Evolutionary conservation across 2,888 invertebrate species (phyloP), one percentile per base, ranked within the genome.

Genomic region (Tetropium fuscum): DNA sequence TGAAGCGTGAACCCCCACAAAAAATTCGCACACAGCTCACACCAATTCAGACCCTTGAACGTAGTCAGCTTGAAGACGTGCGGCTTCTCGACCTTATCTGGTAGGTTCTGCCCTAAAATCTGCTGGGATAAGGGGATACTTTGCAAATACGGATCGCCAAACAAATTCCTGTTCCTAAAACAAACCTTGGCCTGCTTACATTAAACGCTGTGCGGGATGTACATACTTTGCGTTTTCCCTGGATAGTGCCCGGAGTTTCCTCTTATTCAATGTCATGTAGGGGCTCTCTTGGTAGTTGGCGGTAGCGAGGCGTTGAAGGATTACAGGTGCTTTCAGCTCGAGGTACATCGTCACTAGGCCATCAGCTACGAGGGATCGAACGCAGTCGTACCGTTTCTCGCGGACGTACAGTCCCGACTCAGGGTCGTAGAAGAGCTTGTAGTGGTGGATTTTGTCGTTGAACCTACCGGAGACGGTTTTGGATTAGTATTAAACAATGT

Each of bases 1-100:
- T 97, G 97, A 6, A 94, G 93, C 1, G 95, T 94, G 70, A 97
- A 90, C 3, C 97, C 97, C 97, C 97, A 97, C 53, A 97, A 84
- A 79, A 96, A 97, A 80, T 97, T 97, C 7, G 95, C 94, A 83
- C 97, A 97, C 70, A 93, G 88, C 78, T 96, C 95, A 82, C 97
- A 97, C 94, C 95, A 96, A 77, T 95, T 94, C 25, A 95, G 84
- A 0, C 94, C 94, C 80, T 93, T 94, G 75, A 95, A 95, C 5
- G 93, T 95, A 74, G 92, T 91, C 6, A 89, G 83, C 81, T 90
- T 90, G 74, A 92, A 93, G 13, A 85, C 83, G 75, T 93, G 93
- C 0, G 86, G 83, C 75, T 91, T 91, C 40, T 87, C 87, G 71
- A 87, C 87, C 58, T 86, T 86, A 15, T 82, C 85, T 2, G 70